phyloP scores from a whole-genome alignment of 2,797 vertebrate genomes.

The Syngnathus rostellatus region DNA sequence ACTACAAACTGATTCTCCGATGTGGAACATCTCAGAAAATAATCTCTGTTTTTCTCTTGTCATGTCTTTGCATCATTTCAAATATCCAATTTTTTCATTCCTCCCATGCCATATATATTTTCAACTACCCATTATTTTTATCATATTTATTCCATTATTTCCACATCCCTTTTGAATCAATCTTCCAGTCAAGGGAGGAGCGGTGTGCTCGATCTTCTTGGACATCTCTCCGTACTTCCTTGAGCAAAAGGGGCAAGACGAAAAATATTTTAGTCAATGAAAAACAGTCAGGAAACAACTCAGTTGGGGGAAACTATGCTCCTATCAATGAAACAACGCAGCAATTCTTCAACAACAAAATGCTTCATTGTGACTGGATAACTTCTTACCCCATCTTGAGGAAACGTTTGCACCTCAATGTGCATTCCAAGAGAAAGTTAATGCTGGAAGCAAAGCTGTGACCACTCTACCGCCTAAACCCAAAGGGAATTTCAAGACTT shows the following conservation, averaged over 20 bases:
- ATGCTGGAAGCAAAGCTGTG: slow-evolving; percentile 45
- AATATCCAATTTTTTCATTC: background rate
- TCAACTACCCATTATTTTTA: background rate
- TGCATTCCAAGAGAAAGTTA: slow-evolving; percentile 28
- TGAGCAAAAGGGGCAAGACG: slow-evolving; percentile 48
- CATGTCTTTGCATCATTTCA: background rate
- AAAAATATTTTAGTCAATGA: slow-evolving; percentile 51
- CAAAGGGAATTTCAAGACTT: slow-evolving; percentile 50
- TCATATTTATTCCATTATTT: background rate
- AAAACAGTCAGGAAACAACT: slow-evolving; percentile 45
- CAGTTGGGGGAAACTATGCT: slow-evolving; percentile 21
- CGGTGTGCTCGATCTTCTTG: slow-evolving; percentile 37
- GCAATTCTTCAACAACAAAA: slow-evolving; percentile 34
- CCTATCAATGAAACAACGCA: slow-evolving; percentile 29
- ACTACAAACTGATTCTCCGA: background rate
- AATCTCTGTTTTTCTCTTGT: background rate
- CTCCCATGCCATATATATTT: background rate
- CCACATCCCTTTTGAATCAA: slow-evolving; percentile 6
- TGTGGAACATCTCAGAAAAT: background rate
- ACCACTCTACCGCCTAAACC: slow-evolving; percentile 45
- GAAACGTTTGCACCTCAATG: slow-evolving; percentile 44
- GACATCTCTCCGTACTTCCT: slow-evolving; percentile 42
- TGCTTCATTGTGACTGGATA: slow-evolving; percentile 19
- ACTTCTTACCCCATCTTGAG: slow-evolving; percentile 24
- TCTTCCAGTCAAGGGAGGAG: slow-evolving; percentile 34